Conservation (phyloP, 2,888 invertebrate species). For the Gasteruption jaculator region DNA sequence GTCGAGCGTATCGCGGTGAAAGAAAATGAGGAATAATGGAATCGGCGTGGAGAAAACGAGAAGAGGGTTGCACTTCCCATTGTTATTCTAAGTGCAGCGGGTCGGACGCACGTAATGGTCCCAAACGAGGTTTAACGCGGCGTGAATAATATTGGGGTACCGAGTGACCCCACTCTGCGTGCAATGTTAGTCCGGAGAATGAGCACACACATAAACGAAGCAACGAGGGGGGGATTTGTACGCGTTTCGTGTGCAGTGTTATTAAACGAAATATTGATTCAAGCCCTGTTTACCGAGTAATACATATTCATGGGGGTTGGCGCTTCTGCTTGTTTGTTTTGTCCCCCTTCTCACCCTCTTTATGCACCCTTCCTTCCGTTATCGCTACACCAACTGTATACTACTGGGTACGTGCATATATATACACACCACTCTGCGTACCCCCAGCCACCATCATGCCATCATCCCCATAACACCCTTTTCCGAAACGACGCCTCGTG, state of each 20-base stretch:
- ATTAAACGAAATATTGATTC: conserved; percentile 53
- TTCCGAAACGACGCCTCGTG: conserved; percentile 27
- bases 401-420: too few relatives aligned
- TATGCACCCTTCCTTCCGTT: too few relatives aligned
- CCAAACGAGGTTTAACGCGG: conserved; percentile 44
- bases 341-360: conserved; percentile 18
- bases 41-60: too few relatives aligned
- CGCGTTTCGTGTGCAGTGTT: conserved; percentile 38
- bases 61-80: too few relatives aligned
- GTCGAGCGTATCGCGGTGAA: too few relatives aligned
- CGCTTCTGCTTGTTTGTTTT: conserved; percentile 44
- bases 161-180: conserved; percentile 23
- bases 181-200: conserved; percentile 18
- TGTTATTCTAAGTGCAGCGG: too few relatives aligned
- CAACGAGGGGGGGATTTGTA: conserved; percentile 6
- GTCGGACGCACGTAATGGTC: conserved; percentile 44
- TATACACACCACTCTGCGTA: too few relatives aligned
- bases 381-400: too few relatives aligned
- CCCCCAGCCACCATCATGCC: too few relatives aligned
- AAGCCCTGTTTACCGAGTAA: conserved; percentile 51
- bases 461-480: too few relatives aligned
- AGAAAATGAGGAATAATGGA: too few relatives aligned
- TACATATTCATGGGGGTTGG: conserved; percentile 49
- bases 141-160: conserved; percentile 40
- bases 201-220: conserved; percentile 12